phyloP scores from a whole-genome alignment of 2,797 vertebrate species.

The Pristis pectinata region DNA sequence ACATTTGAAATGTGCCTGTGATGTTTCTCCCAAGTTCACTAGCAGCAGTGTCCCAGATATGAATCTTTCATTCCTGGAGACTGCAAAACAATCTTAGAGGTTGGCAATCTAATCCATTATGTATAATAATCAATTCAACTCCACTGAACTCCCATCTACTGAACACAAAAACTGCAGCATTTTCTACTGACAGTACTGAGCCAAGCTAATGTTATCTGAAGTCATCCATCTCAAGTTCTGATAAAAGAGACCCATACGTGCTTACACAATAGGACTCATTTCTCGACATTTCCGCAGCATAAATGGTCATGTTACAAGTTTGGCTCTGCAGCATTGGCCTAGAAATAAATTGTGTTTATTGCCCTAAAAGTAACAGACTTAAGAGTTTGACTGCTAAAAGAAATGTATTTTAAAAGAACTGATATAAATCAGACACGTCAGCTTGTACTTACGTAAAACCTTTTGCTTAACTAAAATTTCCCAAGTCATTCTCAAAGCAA shows the following conservation, averaged over 20 bases:
- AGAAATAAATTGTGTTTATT: neutral
- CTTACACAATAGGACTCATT: neutral
- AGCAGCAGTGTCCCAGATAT: neutral
- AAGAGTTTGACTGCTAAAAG: neutral
- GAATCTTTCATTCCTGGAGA: neutral
- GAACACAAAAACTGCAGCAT: neutral
- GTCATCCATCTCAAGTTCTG: neutral
- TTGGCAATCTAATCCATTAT: slow-evolving; percentile 15
- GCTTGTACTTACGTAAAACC: no score
- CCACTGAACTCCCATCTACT: neutral
- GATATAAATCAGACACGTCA: neutral
- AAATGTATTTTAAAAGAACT: neutral
- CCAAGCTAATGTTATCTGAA: neutral
- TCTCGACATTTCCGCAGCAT: neutral
- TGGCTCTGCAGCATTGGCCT: neutral
- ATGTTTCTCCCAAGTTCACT: neutral
- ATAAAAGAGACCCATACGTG: neutral
- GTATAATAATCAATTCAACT: neutral
- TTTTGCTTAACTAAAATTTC: no score
- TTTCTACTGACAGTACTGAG: neutral
- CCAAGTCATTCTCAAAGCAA: no score
- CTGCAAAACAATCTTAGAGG: neutral
- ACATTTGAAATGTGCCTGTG: neutral
- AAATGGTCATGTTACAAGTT: neutral
- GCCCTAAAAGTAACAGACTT: neutral